phyloP scores from a whole-genome alignment of 1,140 invertebrate species.

The Heterodera carotae region DNA sequence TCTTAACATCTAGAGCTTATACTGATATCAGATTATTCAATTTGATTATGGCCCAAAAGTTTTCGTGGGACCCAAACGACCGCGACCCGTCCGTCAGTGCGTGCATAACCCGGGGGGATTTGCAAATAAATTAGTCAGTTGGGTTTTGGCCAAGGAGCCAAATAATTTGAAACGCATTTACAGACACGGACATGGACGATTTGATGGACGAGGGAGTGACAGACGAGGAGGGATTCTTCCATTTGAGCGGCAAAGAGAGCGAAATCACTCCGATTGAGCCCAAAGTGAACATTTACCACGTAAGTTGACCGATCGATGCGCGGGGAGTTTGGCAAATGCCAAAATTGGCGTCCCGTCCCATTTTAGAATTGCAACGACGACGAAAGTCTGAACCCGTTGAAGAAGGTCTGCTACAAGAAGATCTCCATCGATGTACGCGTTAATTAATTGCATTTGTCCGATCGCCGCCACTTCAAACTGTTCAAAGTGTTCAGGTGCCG shows the following conservation, averaged over 20 bases:
- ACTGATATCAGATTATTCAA: too few species aligned
- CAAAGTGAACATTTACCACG: constrained; percentile 55
- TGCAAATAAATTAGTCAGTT: not conserved
- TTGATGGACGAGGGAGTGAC: constrained; percentile 56
- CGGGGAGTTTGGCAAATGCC: too few species aligned
- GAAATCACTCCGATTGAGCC: constrained; percentile 60
- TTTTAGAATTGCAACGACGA: constrained; percentile 54
- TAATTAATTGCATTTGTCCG: not conserved
- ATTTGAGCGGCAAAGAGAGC: constrained; percentile 55
- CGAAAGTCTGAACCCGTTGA: not conserved
- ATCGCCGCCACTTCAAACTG: not conserved
- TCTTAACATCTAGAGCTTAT: too few species aligned
- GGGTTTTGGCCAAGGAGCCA: not conserved
- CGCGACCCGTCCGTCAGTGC: too few species aligned
- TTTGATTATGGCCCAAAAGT: too few species aligned
- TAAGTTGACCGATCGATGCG: not conserved
- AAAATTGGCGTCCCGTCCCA: too few species aligned
- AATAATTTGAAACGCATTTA: not conserved
- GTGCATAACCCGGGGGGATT: too few species aligned
- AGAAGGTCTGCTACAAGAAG: constrained; percentile 51
- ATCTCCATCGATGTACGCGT: constrained; percentile 39
- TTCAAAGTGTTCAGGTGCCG: constrained; percentile 43
- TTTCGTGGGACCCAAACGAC: too few species aligned
- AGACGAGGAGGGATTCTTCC: constrained; percentile 54
- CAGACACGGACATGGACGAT: constrained; percentile 55